A percentile compares a stretch with the other conserved stretches of the same genome.
Evolutionary conservation across 2,888 invertebrate species (phyloP).

Genomic region (Helleia helle): DNA sequence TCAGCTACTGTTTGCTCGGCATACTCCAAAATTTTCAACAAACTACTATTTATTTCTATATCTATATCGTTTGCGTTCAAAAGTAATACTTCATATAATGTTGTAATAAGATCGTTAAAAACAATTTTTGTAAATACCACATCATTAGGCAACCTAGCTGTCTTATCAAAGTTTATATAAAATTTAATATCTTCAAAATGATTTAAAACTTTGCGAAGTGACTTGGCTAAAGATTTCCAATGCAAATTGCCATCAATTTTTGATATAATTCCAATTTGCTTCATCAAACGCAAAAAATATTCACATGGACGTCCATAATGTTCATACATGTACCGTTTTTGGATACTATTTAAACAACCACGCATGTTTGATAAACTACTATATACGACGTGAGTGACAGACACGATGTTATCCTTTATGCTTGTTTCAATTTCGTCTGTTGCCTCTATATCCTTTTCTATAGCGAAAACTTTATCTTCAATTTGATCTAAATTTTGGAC

Average conservation of each 20-base stretch:
- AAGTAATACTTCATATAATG: constrained; percentile 28
- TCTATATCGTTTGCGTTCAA: constrained; percentile 19
- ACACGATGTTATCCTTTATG: constrained; percentile 48
- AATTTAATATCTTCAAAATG: constrained; percentile 66
- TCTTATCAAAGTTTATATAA: constrained; percentile 63
- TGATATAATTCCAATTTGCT: constrained; percentile 33
- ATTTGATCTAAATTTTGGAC: constrained; percentile 49
- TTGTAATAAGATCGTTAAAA: constrained; percentile 40
- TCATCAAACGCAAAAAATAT: constrained; percentile 42
- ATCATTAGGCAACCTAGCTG: constrained; percentile 58
- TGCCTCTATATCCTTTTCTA: constrained; percentile 45
- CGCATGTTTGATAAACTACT: constrained; percentile 69
- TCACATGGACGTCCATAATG: constrained; percentile 59
- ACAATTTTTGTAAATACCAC: constrained; percentile 55
- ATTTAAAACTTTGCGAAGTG: constrained; percentile 47
- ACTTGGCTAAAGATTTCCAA: constrained; percentile 43
- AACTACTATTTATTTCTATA: constrained; percentile 20
- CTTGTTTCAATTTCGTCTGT: constrained; percentile 29
- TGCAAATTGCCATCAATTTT: constrained; percentile 24
- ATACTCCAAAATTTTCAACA: constrained; percentile 24
- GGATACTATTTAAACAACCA: constrained; percentile 59
- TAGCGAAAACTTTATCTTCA: constrained; percentile 53
- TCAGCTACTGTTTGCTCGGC: constrained; percentile 27
- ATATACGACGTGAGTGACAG: constrained; percentile 65
- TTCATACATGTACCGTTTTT: constrained; percentile 56